These are phyloP conservation scores for Saguinus imperator DNA, from an alignment of 2,113 vertebrate genomes.

Conservation along the genomic window DNA sequence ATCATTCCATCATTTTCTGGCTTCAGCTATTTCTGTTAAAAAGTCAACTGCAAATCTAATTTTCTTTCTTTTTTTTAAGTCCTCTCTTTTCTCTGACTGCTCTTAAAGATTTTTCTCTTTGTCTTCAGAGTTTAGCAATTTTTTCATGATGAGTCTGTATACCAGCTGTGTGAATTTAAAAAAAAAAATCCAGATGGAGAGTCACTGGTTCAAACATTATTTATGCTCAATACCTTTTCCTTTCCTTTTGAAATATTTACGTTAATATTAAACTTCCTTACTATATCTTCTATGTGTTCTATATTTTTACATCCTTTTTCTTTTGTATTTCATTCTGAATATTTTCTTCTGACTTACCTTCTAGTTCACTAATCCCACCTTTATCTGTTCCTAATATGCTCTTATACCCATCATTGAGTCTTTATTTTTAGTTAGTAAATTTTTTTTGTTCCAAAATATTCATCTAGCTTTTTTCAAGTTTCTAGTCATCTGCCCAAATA, in stretches of 20 bases:
- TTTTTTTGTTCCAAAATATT: conserved; percentile 34
- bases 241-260: conserved; percentile 12
- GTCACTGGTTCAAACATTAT: background rate
- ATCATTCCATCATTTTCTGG: background rate
- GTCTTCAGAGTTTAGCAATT: background rate
- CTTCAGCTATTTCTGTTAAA: conserved; percentile 15
- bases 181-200: background rate
- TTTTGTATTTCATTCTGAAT: background rate
- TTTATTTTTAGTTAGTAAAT: background rate
- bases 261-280: background rate
- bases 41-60: background rate
- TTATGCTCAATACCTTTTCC: background rate
- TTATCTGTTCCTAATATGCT: background rate
- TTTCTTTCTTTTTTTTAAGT: background rate
- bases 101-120: background rate
- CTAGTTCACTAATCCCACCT: background rate
- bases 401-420: background rate
- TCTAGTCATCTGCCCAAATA: conserved; percentile 9
- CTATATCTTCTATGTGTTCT: background rate
- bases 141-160: background rate
- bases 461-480: background rate
- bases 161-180: background rate
- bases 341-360: background rate
- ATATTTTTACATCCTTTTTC: conserved; percentile 24
- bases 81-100: background rate